Evolutionary conservation across 1,140 invertebrate genomes (phyloP), one percentile per base, ranked within the genome.

Genomic region (Drosophila eugracilis): DNA sequence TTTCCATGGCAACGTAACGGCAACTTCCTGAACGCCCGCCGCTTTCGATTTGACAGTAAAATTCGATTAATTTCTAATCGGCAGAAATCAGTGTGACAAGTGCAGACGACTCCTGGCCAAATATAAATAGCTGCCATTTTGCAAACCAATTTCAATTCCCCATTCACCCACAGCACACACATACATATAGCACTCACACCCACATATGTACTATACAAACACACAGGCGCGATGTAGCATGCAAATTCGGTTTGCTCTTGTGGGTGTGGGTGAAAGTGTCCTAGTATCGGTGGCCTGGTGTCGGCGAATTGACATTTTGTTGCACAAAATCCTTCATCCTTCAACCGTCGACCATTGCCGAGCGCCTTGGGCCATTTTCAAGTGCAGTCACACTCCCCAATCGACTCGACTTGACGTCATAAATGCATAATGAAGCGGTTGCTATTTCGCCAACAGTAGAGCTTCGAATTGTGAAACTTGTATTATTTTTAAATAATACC

Each of bases 21-120:
- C 53, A 53, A 69, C 65, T 69, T 69, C 65, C 65, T 69, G 65
- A 44, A 67, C 65, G 65, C 69, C 71, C 71, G 59, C 63, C 60
- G 83, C 60, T 77, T 75, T 71, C 84, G 84, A 88, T 89, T 89
- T 89, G 78, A 88, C 83, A 88, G 84, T 72, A 75, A 88, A 88
- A 88, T 88, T 88, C 83, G 83, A 88, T 88, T 88, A 88, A 88
- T 88, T 88, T 83, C 84, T 88, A 88, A 88, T 88, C 83, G 86
- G 84, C 73, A 80, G 67, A 75, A 72, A 88, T 88, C 84, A 78
- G 75, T 77, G 58, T 72, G 83, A 83, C 83, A 89, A 88, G 78
- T 76, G 78, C 84, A 83, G 60, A 76, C 58, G 67, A 66, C 58
- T 28, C 39, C 37, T 74, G 49, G 70, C 65, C 72, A 75, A 75